A percentile compares a stretch with the other conserved stretches of the same genome.
phyloP scores from a whole-genome alignment of 2,113 vertebrate species.

The Pomatorhinus ruficollis region DNA sequence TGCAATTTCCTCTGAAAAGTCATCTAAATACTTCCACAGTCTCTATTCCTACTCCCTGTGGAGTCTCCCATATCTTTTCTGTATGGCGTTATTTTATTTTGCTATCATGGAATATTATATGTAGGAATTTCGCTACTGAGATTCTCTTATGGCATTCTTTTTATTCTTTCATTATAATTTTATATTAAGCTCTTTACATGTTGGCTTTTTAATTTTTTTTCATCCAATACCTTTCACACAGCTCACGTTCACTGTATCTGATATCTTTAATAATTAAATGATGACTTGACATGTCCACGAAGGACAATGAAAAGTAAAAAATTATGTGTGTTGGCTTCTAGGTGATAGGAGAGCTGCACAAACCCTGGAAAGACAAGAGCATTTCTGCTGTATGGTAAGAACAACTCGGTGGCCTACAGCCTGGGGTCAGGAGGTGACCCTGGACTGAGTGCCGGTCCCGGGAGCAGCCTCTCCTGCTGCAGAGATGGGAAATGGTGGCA shows the following conservation, averaged over 20 bases:
- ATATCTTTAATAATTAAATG: background rate
- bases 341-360: background rate
- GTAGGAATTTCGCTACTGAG: background rate
- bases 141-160: background rate
- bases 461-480: background rate
- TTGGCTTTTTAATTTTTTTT: background rate
- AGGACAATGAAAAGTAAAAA: background rate
- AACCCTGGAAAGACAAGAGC: background rate
- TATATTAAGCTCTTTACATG: background rate
- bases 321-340: background rate
- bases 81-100: background rate
- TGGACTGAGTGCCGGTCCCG: rapidly evolving
- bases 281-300: background rate
- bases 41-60: background rate
- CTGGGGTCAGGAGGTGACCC: rapidly evolving
- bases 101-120: background rate
- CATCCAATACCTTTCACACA: background rate
- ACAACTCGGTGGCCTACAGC: rapidly evolving
- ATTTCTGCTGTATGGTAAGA: background rate
- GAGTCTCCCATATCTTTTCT: background rate
- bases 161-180: background rate
- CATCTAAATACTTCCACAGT: constrained; percentile 10
- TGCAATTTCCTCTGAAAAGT: constrained; percentile 32
- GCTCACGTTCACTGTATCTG: background rate
- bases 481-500: background rate